Evolutionary conservation across 2,797 vertebrate species (phyloP), one percentile per base, ranked within the genome.

Genomic region (Limnodromus scolopaceus): DNA sequence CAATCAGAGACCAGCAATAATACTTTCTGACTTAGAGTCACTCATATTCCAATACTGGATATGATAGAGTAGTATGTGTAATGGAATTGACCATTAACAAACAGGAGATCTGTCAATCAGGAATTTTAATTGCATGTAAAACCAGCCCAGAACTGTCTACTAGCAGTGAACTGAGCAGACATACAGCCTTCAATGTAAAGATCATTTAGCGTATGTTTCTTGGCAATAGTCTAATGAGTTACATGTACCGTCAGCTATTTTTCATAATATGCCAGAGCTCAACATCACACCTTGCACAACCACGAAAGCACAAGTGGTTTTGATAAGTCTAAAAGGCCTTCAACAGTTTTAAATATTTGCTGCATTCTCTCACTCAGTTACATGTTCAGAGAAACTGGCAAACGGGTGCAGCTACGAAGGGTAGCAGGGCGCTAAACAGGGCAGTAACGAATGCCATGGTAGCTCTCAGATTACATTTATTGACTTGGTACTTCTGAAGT

Each of bases 301-400:
- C 55, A 78, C 45, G 75, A 96, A 87, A 94, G 18, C 61, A 81
- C 68, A 90, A 94, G 54, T 85, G 84, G 69, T 92, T 92, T 91
- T 93, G 70, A 86, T 93, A 81, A 88, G 43, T 36, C 43, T 61
- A 69, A 76, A 89, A 95, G 54, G 23, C 36, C 23, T 87, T 87
- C 19, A 63, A 28, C 34, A 72, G 22, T 79, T 84, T 87, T 79
- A 84, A 83, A 22, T 53, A 46, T 85, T 94, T 92, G 23, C 32
- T 92, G 24, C 53, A 70, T 87, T 94, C 66, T 36, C 3, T 28
- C 17, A 43, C 30, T 91, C 43, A 63, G 39, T 71, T 80, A 43
- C 3, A 1, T 71, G 15, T 83, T 94, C 53, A 82, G 39, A 92
- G 74, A 92, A 82, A 82, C 19, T 46, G 74, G 66, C 36, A 93